These are phyloP conservation scores for Macrosteles quadrilineatus DNA, from an alignment of 1,140 invertebrate genomes.

Conservation along the genomic window DNA sequence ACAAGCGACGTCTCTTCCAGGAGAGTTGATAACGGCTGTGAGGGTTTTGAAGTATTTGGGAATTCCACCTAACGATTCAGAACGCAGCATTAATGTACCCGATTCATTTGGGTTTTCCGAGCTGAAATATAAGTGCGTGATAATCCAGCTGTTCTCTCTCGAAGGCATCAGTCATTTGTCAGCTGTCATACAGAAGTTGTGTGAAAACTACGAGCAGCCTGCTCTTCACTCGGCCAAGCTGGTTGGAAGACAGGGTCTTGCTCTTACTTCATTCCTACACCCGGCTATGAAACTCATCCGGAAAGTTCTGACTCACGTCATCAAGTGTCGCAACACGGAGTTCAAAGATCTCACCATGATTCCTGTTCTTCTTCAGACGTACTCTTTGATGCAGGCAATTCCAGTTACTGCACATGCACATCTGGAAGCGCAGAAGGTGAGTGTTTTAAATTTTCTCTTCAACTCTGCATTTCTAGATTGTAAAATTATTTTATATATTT, in stretches of 20 bases:
- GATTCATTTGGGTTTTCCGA: slow-evolving; percentile 69
- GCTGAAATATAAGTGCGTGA: slow-evolving; percentile 86
- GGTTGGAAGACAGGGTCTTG: slow-evolving; percentile 70
- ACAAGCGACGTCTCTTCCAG: slow-evolving; percentile 70
- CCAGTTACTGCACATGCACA: slow-evolving; percentile 62
- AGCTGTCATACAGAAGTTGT: slow-evolving; percentile 76
- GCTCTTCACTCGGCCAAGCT: slow-evolving; percentile 77
- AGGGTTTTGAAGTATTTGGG: slow-evolving; percentile 69
- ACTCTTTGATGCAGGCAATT: slow-evolving; percentile 77
- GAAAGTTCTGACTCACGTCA: slow-evolving; percentile 78
- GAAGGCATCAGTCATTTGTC: slow-evolving; percentile 78
- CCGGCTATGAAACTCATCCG: slow-evolving; percentile 76
- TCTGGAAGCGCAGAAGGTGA: slow-evolving; percentile 59
- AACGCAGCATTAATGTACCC: slow-evolving; percentile 55
- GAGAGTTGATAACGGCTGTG: slow-evolving; percentile 71
- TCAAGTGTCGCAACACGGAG: slow-evolving; percentile 77
- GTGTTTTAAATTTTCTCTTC: no score
- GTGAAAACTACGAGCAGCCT: slow-evolving; percentile 82
- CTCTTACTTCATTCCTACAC: slow-evolving; percentile 74
- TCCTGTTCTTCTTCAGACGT: slow-evolving; percentile 77
- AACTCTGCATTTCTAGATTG: no score
- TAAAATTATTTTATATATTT: no score
- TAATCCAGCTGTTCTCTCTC: slow-evolving; percentile 82
- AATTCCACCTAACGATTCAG: slow-evolving; percentile 59
- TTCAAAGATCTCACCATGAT: slow-evolving; percentile 88